A percentile compares a stretch with the other conserved stretches of the same genome.
phyloP scores from a whole-genome alignment of 2,113 vertebrate genomes.

The Tringa solitaria region DNA sequence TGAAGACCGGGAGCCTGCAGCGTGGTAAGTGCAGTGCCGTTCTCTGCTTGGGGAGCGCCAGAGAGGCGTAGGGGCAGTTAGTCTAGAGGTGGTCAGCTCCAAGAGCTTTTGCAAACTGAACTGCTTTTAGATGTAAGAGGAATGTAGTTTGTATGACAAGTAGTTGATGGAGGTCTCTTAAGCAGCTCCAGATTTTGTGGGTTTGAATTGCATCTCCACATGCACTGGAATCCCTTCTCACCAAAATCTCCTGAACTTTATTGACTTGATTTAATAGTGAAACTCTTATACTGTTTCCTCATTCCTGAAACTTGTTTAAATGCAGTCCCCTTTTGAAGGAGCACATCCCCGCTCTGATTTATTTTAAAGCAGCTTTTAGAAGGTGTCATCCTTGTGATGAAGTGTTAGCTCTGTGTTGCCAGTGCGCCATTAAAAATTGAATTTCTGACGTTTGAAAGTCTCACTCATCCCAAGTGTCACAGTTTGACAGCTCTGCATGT shows the following conservation, averaged over 20 bases:
- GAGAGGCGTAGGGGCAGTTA: fast-evolving
- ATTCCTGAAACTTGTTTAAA: constrained; percentile 17
- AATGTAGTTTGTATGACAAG: not conserved
- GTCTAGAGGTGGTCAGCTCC: not conserved
- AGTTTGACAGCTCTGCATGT: constrained; percentile 45
- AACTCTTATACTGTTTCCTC: not conserved
- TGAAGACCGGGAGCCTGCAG: not conserved
- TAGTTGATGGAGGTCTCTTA: not conserved
- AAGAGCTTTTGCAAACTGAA: not conserved
- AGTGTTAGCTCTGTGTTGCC: constrained; percentile 50
- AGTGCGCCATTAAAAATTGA: constrained; percentile 58
- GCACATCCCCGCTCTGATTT: constrained; percentile 35
- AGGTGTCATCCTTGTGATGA: constrained; percentile 59
- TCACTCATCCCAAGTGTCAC: constrained; percentile 56
- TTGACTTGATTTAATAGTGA: not conserved
- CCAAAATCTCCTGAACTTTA: not conserved
- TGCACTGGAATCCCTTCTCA: not conserved
- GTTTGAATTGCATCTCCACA: not conserved
- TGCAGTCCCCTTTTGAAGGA: not conserved
- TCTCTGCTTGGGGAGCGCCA: not conserved
- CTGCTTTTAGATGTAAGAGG: not conserved
- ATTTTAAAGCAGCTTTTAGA: constrained; percentile 61
- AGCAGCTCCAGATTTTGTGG: not conserved
- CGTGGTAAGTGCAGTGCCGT: not conserved
- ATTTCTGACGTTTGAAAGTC: constrained; percentile 52